Conservation (phyloP, 2,888 invertebrate species). For the Germaria angustata region DNA sequence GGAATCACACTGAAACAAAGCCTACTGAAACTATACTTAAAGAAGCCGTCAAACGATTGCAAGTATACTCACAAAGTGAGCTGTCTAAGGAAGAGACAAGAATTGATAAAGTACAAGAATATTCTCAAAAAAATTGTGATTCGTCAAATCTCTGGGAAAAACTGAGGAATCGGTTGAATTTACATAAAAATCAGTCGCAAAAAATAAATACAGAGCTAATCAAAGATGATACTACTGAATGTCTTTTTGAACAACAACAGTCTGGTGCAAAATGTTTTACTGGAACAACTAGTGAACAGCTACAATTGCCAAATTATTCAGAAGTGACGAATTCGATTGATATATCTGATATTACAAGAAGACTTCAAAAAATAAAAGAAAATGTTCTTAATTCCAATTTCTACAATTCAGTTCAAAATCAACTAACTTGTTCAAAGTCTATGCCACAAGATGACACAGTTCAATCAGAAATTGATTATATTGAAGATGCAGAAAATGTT, state of each 20-base stretch:
- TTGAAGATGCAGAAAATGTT: neutral
- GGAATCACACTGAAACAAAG: neutral
- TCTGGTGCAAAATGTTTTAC: neutral
- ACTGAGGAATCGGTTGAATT: neutral
- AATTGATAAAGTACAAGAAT: neutral
- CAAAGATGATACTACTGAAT: neutral
- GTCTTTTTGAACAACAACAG: neutral
- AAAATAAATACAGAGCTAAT: neutral
- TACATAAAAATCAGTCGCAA: slow-evolving; percentile 1
- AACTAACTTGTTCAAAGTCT: neutral
- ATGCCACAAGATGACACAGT: neutral
- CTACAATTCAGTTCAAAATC: neutral
- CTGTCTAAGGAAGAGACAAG: neutral
- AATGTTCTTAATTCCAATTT: slow-evolving; percentile 34
- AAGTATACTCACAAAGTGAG: slow-evolving; percentile 54
- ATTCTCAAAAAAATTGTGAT: neutral
- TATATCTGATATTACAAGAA: slow-evolving; percentile 51
- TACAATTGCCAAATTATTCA: neutral
- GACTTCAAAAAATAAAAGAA: slow-evolving; percentile 57
- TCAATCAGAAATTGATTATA: neutral
- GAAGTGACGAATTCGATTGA: slow-evolving; percentile 13
- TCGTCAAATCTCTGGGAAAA: neutral
- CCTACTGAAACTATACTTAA: slow-evolving; percentile 75
- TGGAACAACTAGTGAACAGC: neutral
- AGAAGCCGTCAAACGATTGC: slow-evolving; percentile 77